Evolutionary conservation across 2,113 vertebrate species (phyloP).

Genomic region (Silurus meridionalis): DNA sequence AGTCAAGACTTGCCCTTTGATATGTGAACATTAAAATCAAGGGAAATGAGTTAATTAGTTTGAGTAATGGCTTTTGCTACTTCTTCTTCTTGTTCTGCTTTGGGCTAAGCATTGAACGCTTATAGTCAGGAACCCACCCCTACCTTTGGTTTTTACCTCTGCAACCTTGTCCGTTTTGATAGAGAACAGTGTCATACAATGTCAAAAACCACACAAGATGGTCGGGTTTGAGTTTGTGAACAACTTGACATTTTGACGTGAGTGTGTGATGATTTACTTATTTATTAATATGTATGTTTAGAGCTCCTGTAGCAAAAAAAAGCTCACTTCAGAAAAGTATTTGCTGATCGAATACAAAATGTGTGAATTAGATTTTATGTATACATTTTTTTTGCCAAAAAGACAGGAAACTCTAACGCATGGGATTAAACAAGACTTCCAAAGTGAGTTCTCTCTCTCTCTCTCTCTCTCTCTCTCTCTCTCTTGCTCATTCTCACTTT

Average conservation of each 20-base stretch:
- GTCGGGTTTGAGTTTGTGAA: neutral
- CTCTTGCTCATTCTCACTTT: neutral
- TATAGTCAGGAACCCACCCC: neutral
- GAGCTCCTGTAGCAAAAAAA: neutral
- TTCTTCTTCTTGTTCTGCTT: too few relatives aligned
- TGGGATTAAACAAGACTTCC: conserved; percentile 21
- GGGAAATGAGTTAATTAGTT: neutral
- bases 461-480: neutral
- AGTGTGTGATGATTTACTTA: neutral
- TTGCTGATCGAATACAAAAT: neutral
- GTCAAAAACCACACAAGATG: neutral
- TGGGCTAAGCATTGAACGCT: neutral
- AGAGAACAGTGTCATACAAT: neutral
- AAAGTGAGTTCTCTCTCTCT: neutral
- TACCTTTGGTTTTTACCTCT: neutral
- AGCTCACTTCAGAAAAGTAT: neutral
- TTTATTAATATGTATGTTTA: neutral
- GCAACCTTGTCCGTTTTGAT: neutral
- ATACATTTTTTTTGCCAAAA: neutral
- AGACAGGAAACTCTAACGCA: conserved; percentile 22
- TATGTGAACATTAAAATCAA: neutral
- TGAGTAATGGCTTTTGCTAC: neutral
- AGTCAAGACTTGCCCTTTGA: conserved; percentile 13
- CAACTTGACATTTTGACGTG: neutral
- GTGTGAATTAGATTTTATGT: too few relatives aligned